Conservation (phyloP, 2,113 vertebrate species). For the Varanus komodoensis region DNA sequence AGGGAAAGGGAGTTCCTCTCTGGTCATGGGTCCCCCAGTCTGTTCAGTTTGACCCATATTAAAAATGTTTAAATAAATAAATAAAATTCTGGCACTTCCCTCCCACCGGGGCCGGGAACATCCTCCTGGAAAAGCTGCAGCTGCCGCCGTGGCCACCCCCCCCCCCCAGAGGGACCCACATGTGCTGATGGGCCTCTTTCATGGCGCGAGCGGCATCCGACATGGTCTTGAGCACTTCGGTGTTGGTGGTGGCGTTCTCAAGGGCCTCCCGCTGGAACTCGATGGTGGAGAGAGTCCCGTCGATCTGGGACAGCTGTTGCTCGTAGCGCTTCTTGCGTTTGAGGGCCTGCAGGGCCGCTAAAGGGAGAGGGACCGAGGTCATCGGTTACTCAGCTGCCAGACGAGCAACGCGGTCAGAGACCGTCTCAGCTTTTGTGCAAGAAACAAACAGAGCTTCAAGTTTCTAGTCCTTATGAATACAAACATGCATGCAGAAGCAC, state of each 20-base stretch:
- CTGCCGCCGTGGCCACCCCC: neutral
- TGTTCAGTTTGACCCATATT: too few relatives aligned
- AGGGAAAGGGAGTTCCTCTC: too few relatives aligned
- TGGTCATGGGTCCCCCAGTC: too few relatives aligned
- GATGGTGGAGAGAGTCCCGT: conserved; percentile 23
- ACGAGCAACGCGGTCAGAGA: too few relatives aligned
- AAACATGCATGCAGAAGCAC: neutral
- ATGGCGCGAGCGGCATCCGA: conserved; percentile 25
- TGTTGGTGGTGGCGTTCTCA: conserved; percentile 34
- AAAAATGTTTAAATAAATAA: too few relatives aligned
- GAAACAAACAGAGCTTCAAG: neutral
- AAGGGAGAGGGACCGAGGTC: too few relatives aligned
- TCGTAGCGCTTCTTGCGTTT: conserved; percentile 35
- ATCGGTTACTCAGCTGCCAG: neutral
- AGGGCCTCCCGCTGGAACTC: conserved; percentile 33
- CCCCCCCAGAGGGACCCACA: neutral
- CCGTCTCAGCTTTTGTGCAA: neutral
- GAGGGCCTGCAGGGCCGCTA: conserved; percentile 34
- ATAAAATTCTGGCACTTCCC: too few relatives aligned
- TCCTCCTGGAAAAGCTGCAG: too few relatives aligned
- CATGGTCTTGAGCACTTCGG: conserved; percentile 40
- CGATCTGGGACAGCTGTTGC: conserved; percentile 8
- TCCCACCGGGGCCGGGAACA: too few relatives aligned
- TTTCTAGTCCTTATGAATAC: neutral
- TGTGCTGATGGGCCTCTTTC: conserved; percentile 40